Conservation (phyloP, 2,797 vertebrate genomes). For the Atherinosoma microstoma region DNA sequence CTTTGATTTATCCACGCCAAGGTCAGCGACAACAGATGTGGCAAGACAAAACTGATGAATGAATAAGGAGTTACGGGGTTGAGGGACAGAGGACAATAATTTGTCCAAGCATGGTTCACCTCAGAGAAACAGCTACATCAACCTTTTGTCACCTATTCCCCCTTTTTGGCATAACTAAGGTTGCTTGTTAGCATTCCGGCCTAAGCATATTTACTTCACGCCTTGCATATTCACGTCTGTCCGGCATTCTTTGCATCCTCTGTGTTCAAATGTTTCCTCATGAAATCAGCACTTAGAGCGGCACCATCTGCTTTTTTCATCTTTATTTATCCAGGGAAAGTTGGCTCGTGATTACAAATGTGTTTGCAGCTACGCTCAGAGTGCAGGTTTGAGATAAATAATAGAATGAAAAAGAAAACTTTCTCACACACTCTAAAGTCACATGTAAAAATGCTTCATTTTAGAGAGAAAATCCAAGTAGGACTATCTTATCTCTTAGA, state of each 20-base stretch:
- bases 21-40: conserved; percentile 81
- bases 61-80: background rate
- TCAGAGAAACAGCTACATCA: conserved; percentile 3
- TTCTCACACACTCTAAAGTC: conserved; percentile 22
- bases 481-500: no score
- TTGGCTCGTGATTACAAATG: conserved; percentile 21
- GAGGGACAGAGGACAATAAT: conserved; percentile 35
- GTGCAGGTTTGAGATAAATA: conserved; percentile 9
- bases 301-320: conserved; percentile 68
- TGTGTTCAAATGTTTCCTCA: conserved; percentile 51
- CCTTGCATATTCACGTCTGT: conserved; percentile 45
- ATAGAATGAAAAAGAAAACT: background rate
- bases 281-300: conserved; percentile 46
- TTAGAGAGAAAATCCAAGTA: background rate
- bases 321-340: conserved; percentile 38
- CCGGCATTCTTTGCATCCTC: conserved; percentile 57
- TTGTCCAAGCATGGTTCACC: conserved; percentile 20
- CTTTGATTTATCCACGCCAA: conserved; percentile 75
- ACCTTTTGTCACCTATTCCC: conserved; percentile 32
- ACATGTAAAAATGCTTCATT: background rate
- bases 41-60: conserved; percentile 56
- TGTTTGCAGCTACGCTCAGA: conserved; percentile 27
- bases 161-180: conserved; percentile 20
- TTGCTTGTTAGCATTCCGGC: conserved; percentile 62
- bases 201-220: conserved; percentile 65